These are phyloP conservation scores for Natator depressus DNA, from an alignment of 2,113 vertebrate species.

Conservation along the genomic window DNA sequence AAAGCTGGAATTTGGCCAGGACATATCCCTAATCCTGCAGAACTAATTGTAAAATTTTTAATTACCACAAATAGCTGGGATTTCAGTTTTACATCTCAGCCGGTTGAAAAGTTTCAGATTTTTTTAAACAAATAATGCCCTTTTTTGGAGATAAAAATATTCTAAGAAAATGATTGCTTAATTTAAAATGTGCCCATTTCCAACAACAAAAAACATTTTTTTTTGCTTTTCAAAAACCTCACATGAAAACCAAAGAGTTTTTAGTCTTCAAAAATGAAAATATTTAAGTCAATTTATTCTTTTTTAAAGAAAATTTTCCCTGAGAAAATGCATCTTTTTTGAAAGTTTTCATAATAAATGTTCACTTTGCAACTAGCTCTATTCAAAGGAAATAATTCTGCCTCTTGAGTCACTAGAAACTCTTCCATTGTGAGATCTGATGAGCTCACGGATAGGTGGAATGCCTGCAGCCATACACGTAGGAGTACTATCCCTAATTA, in stretches of 20 bases:
- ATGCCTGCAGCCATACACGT: neutral
- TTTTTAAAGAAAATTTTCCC: neutral
- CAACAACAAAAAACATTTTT: neutral
- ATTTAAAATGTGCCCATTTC: neutral
- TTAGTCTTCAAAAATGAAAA: neutral
- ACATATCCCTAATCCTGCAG: neutral
- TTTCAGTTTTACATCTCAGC: constrained; percentile 15
- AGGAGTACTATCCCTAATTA: neutral
- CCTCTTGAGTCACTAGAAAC: neutral
- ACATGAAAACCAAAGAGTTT: neutral
- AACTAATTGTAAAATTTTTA: neutral
- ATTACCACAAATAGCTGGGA: constrained; percentile 25
- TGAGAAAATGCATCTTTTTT: neutral
- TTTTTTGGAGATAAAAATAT: neutral
- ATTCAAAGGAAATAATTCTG: neutral
- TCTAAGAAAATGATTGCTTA: neutral
- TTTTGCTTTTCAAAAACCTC: neutral
- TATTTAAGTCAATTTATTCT: neutral
- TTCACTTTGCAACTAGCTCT: neutral
- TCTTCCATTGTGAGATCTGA: neutral
- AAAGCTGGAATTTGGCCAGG: constrained; percentile 32
- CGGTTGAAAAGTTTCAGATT: fast-evolving
- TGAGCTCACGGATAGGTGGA: neutral
- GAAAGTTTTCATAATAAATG: neutral
- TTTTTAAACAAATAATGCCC: neutral